Percentiles rank a stretch among this genome's conserved stretches.
phyloP scores from a whole-genome alignment of 2,113 vertebrate species.

The Macquaria australasica region DNA sequence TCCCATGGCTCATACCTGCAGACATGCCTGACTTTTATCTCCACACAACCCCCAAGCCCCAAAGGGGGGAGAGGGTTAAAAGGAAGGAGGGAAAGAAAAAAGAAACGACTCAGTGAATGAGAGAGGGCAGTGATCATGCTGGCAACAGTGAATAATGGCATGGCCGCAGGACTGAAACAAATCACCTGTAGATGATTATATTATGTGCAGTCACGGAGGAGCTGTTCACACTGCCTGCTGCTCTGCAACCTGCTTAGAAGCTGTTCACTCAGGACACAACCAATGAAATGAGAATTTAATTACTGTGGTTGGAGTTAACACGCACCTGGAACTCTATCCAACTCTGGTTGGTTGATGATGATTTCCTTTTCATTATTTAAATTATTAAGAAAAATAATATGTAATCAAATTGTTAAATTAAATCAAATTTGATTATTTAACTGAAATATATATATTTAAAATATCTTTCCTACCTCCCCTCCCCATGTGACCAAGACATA shows the following conservation, averaged over 20 bases:
- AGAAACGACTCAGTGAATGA: constrained; percentile 15
- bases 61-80: not conserved
- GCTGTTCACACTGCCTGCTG: constrained; percentile 19
- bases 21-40: constrained; percentile 53
- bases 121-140: constrained; percentile 40
- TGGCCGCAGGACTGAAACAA: constrained; percentile 53
- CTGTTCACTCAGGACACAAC: constrained; percentile 10
- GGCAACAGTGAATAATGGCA: constrained; percentile 51
- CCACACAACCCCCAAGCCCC: constrained; percentile 10
- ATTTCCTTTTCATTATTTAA: not conserved
- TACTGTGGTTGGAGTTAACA: not conserved
- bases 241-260: constrained; percentile 16
- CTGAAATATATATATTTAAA: too few species aligned
- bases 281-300: constrained; percentile 44
- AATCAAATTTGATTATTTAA: too few species aligned
- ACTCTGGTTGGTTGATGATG: not conserved
- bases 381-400: too few species aligned
- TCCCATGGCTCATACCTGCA: constrained; percentile 68
- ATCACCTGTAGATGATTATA: constrained; percentile 65
- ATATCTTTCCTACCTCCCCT: too few species aligned
- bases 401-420: too few species aligned
- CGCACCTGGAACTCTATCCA: not conserved
- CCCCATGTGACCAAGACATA: too few species aligned
- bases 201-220: constrained; percentile 57
- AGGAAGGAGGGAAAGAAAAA: not conserved